These are phyloP conservation scores for Notechis scutatus DNA, from an alignment of 2,113 vertebrate genomes.

Conservation along the genomic window DNA sequence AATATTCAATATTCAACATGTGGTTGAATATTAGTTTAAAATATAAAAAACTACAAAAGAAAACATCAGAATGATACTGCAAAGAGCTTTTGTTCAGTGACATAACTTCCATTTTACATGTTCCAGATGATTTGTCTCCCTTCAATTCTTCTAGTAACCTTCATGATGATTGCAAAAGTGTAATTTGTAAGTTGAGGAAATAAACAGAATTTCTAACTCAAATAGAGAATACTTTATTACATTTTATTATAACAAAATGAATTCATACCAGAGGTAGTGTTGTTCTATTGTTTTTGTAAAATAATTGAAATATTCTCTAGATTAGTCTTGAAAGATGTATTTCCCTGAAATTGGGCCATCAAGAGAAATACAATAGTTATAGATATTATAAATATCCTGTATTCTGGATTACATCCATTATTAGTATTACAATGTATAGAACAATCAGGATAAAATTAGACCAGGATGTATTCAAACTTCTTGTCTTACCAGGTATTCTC, in stretches of 20 bases:
- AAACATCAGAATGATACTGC: not conserved
- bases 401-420: not conserved
- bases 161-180: not conserved
- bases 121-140: not conserved
- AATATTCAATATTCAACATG: not conserved
- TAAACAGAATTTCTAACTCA: not conserved
- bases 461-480: slow-evolving; percentile 18
- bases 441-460: slow-evolving; percentile 3
- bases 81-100: not conserved
- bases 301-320: not conserved
- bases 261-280: not conserved
- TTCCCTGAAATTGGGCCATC: not conserved
- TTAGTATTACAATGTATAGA: slow-evolving; percentile 33
- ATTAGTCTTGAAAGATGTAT: not conserved
- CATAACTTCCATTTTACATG: not conserved
- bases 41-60: not conserved
- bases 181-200: slow-evolving; percentile 9
- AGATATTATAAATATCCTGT: not conserved
- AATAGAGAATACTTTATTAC: slow-evolving; percentile 7
- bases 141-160: not conserved
- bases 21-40: not conserved
- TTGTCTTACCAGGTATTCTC: not conserved
- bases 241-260: slow-evolving; percentile 3
- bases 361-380: not conserved
- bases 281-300: not conserved